Evolutionary conservation across 2,113 vertebrate genomes (phyloP), one percentile per base, ranked within the genome.

Genomic region (Euleptes europaea): DNA sequence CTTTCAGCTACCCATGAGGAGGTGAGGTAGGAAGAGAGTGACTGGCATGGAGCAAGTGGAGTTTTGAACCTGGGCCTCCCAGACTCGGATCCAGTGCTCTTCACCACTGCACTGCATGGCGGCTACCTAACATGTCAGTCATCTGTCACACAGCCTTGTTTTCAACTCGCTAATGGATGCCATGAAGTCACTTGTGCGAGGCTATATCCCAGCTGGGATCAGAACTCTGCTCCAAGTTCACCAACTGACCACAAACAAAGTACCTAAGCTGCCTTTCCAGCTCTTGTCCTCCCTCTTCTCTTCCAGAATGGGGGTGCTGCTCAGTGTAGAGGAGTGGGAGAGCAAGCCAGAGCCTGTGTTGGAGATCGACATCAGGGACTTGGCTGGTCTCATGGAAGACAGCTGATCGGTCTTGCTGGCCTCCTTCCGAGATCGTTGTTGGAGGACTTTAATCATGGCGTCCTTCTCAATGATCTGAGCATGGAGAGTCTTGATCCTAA

Each of bases 391-490:
- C 98, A 99, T 99, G 57, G 97, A 96, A 47, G 98, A 97, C 0
- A 98, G 96, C 47, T 96, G 96, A 10, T 99, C 99, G 0, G 96
- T 95, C 95, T 98, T 99, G 91, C 95, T 95, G 0, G 97, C 97
- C 47, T 99, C 99, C 89, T 99, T 99, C 69, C 98, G 97, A 7
- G 98, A 99, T 31, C 99, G 98, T 92, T 99, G 98, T 93, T 99
- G 99, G 66, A 99, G 97, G 5, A 99, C 99, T 92, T 99, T 99
- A 90, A 99, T 99, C 98, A 99, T 99, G 90, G 99, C 99, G 0
- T 99, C 99, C 90, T 99, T 99, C 93, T 99, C 99, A 51, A 99
- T 99, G 92, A 99, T 99, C 95, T 99, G 99, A 15, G 99, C 99
- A 0, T 99, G 99, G 9, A 99, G 97, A 49, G 97, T 99, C 96